phyloP scores from a whole-genome alignment of 2,888 invertebrate genomes.

The Nomada fabriciana region DNA sequence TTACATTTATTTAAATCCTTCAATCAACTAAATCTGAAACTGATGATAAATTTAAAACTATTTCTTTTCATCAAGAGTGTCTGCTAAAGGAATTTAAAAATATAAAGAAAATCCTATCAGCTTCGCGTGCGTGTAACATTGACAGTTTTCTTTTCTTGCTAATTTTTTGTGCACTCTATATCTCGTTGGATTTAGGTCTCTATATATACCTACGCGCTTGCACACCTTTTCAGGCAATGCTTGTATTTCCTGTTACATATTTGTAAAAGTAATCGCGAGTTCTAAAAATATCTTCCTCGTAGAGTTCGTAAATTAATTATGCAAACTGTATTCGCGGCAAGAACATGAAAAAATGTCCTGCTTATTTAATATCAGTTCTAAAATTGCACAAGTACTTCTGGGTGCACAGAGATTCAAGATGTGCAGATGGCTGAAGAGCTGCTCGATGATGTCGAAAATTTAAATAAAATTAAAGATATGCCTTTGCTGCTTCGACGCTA shows the following conservation, averaged over 20 bases:
- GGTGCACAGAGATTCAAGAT: too few relatives aligned
- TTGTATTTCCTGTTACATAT: slow-evolving; percentile 6
- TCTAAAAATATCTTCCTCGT: slow-evolving; percentile 23
- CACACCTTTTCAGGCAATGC: neutral
- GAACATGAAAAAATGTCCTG: neutral
- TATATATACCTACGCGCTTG: neutral
- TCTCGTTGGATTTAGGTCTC: slow-evolving; percentile 23
- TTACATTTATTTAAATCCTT: too few relatives aligned
- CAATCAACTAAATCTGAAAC: neutral
- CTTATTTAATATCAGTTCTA: too few relatives aligned
- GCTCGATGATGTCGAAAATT: too few relatives aligned
- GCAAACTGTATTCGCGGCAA: neutral
- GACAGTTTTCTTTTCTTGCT: neutral
- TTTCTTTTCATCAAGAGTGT: neutral
- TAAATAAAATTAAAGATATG: too few relatives aligned
- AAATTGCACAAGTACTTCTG: too few relatives aligned
- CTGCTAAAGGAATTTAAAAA: neutral
- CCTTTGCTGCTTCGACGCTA: too few relatives aligned
- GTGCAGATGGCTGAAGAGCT: too few relatives aligned
- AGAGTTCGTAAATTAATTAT: neutral
- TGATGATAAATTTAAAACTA: neutral
- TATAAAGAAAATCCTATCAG: neutral
- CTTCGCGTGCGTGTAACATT: neutral
- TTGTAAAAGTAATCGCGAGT: slow-evolving; percentile 25
- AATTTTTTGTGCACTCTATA: neutral